A percentile compares a stretch with the other conserved stretches of the same genome.
Evolutionary conservation across 2,797 vertebrate species (phyloP).

Genomic region (Coccyzus lansbergi): DNA sequence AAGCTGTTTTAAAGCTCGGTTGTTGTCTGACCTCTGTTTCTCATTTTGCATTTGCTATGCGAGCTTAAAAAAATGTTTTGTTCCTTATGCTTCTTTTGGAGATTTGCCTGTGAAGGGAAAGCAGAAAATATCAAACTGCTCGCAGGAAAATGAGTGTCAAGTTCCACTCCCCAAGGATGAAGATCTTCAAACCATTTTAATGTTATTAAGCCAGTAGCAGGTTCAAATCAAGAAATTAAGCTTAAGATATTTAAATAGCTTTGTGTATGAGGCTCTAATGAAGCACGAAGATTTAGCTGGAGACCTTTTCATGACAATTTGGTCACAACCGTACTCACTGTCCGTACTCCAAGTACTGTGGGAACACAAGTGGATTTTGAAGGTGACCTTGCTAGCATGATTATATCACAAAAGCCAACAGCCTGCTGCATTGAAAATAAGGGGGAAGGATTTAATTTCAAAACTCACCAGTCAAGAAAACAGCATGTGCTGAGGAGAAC

Average conservation of each 20-base stretch:
- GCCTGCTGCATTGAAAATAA: not conserved
- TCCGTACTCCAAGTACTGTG: not conserved
- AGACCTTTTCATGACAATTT: not conserved
- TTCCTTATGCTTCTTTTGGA: conserved; percentile 11
- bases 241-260: not conserved
- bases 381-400: not conserved
- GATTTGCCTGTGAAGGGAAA: not conserved
- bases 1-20: not conserved
- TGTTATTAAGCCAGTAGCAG: not conserved
- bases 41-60: conserved; percentile 18
- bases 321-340: conserved; percentile 8
- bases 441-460: not conserved
- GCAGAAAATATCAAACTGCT: not conserved
- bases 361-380: not conserved
- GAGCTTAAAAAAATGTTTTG: conserved; percentile 3
- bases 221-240: not conserved
- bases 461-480: not conserved
- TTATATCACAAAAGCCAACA: not conserved
- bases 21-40: not conserved
- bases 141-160: not conserved
- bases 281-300: not conserved
- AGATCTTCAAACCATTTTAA: not conserved
- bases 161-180: not conserved
- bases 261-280: not conserved
- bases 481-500: not conserved